These are phyloP conservation scores for Ptilorrhoa leucosticta DNA, from an alignment of 2,113 vertebrate genomes.

Conservation along the genomic window DNA sequence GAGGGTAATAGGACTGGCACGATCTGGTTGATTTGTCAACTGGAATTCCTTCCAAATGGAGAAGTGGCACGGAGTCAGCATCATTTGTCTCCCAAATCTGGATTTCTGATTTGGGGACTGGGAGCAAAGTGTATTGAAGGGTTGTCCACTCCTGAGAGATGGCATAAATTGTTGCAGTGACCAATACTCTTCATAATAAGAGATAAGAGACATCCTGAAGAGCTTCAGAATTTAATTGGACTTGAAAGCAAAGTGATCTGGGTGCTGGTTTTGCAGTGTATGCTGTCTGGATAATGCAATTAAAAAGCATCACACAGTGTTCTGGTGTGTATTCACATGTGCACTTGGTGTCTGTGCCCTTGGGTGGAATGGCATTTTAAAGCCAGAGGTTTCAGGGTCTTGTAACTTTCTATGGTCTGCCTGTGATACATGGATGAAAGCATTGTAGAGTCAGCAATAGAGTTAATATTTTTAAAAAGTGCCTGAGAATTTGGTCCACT, in stretches of 20 bases:
- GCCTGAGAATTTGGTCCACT: neutral
- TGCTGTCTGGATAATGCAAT: neutral
- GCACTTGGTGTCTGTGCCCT: neutral
- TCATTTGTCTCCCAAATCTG: neutral
- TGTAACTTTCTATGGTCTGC: neutral
- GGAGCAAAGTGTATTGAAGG: neutral
- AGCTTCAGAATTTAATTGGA: neutral
- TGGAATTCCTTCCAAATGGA: neutral
- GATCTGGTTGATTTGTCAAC: neutral
- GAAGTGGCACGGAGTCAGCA: neutral
- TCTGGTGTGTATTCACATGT: neutral
- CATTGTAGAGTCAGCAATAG: neutral
- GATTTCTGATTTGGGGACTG: rapidly evolving
- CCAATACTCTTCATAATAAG: neutral
- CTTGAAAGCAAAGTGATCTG: neutral
- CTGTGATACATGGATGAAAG: neutral
- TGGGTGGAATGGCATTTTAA: neutral
- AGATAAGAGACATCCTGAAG: neutral
- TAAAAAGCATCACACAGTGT: neutral
- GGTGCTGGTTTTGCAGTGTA: neutral
- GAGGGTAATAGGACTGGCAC: neutral
- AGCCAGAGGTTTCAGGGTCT: neutral
- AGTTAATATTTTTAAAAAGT: neutral
- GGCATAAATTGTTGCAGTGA: neutral
- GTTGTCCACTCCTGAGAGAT: neutral